Conservation (phyloP, 2,113 vertebrate species). For the Prietella phreatophila region DNA sequence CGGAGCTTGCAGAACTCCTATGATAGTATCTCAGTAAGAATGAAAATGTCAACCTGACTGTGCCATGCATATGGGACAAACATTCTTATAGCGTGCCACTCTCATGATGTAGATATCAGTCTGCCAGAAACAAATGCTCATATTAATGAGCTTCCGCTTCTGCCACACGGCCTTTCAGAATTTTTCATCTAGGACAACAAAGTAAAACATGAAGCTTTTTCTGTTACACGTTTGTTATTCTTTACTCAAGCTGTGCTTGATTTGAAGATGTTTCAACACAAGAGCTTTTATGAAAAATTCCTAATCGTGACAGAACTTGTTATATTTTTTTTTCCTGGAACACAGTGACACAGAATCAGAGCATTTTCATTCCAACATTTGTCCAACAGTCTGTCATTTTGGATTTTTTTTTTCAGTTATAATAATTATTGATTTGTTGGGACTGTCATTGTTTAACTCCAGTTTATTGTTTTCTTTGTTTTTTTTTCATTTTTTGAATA, state of each 20-base stretch:
- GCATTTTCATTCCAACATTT: too few species aligned
- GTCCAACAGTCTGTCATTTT: neutral
- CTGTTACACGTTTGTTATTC: neutral
- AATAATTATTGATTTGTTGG: neutral
- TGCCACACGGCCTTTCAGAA: neutral
- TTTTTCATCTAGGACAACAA: neutral
- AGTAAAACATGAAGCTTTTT: neutral
- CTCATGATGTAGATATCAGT: too few species aligned
- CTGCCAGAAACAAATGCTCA: neutral
- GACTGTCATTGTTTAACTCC: neutral
- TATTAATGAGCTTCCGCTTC: neutral
- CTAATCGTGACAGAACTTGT: slow-evolving; percentile 17
- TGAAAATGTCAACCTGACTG: slow-evolving; percentile 37
- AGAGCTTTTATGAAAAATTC: neutral
- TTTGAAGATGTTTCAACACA: neutral
- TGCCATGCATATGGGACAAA: neutral
- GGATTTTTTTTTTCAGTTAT: neutral
- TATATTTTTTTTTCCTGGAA: slow-evolving; percentile 1
- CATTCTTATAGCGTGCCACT: too few species aligned
- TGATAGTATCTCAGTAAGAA: neutral
- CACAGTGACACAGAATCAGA: neutral
- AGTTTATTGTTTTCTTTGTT: neutral
- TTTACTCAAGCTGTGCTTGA: neutral
- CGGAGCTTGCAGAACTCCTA: slow-evolving; percentile 13
- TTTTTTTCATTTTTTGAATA: neutral